phyloP scores from a whole-genome alignment of 1,140 invertebrate genomes.

The Eumeta japonica region DNA sequence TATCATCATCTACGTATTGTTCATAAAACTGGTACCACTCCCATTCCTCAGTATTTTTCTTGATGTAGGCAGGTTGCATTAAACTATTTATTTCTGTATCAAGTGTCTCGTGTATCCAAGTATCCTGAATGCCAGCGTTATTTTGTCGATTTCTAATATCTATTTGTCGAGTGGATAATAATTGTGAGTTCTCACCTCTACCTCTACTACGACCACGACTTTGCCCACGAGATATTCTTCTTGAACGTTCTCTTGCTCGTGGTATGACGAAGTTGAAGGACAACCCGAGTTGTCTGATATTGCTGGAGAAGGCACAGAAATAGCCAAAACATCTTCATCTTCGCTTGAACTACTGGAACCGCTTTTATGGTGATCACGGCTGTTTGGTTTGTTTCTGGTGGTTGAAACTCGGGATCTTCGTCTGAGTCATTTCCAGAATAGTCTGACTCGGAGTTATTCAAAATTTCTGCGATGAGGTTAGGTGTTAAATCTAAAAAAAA shows the following conservation, averaged over 20 bases:
- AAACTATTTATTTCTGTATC: conserved; percentile 6
- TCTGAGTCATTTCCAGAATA: conserved; percentile 9
- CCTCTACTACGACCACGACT: no score
- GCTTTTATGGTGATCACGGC: no score
- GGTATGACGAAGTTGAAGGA: no score
- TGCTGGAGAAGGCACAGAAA: no score
- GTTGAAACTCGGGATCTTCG: conserved; percentile 6
- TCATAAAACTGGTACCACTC: conserved; percentile 7
- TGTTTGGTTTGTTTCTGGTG: conserved; percentile 5
- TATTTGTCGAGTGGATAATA: conserved; percentile 8
- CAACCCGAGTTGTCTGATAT: no score
- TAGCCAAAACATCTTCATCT: no score
- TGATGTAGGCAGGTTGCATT: conserved; percentile 7
- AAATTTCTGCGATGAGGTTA: conserved; percentile 3
- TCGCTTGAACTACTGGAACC: no score
- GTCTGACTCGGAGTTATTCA: conserved; percentile 10
- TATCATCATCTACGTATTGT: conserved; percentile 9
- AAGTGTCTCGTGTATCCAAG: conserved; percentile 7
- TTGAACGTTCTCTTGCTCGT: no score
- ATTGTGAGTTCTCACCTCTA: no score
- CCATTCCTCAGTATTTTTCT: conserved; percentile 8
- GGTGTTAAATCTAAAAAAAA: conserved; percentile 7
- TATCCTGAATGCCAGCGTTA: conserved; percentile 8
- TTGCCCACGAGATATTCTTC: no score
- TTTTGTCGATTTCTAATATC: conserved; percentile 8